These are phyloP conservation scores for Zalophus californianus DNA, from an alignment of 2,797 vertebrate species.

Conservation along the genomic window DNA sequence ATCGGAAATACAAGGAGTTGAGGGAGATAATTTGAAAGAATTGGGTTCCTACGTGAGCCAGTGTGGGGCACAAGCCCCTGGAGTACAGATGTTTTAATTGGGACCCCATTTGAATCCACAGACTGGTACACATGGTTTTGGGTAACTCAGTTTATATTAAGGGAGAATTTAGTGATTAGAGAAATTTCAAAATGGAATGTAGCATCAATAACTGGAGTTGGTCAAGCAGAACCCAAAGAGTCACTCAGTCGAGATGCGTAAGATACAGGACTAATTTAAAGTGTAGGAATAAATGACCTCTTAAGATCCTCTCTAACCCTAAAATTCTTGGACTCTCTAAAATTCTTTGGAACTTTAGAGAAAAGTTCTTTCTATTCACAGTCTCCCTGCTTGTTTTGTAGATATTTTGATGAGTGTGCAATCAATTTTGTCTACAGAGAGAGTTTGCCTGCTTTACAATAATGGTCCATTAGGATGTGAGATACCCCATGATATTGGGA, in stretches of 20 bases:
- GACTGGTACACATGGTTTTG: neutral
- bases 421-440: neutral
- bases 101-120: neutral
- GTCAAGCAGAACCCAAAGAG: neutral
- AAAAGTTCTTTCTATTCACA: neutral
- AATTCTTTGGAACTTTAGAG: neutral
- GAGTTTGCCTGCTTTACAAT: neutral
- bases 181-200: neutral
- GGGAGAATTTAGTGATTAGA: neutral
- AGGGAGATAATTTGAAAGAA: neutral
- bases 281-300: neutral
- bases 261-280: neutral
- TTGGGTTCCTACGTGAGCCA: neutral
- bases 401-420: neutral
- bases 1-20: neutral
- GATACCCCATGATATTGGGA: too few species aligned
- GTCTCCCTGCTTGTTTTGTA: neutral
- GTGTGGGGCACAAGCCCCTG: too few species aligned
- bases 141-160: neutral
- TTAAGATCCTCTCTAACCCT: neutral
- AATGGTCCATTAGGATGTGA: neutral
- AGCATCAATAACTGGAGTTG: neutral
- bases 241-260: neutral
- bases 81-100: neutral
- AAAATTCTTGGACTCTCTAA: neutral